Evolutionary conservation across 2,113 vertebrate genomes (phyloP).

Genomic region (Indri indri): DNA sequence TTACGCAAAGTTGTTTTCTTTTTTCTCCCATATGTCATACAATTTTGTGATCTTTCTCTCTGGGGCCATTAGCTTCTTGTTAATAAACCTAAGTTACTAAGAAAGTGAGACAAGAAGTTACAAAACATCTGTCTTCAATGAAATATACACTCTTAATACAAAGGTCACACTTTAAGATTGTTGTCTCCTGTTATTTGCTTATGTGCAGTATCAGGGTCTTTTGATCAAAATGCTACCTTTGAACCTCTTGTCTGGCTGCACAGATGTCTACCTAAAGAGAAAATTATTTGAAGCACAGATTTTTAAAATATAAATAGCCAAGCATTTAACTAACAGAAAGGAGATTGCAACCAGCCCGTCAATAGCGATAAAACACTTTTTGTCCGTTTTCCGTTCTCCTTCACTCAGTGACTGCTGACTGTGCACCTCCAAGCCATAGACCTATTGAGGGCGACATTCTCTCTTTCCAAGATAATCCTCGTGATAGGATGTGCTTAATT

Average conservation of each 20-base stretch:
- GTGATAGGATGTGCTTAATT: not conserved
- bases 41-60: not conserved
- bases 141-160: not conserved
- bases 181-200: not conserved
- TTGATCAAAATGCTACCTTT: slow-evolving; percentile 34
- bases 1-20: not conserved
- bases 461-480: slow-evolving; percentile 17
- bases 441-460: not conserved
- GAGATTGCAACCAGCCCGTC: not conserved
- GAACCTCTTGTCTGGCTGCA: not conserved
- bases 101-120: not conserved
- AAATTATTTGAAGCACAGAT: not conserved
- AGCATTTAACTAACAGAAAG: not conserved
- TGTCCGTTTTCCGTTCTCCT: not conserved
- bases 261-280: slow-evolving; percentile 2
- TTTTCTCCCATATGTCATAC: not conserved
- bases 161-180: not conserved
- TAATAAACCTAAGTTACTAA: slow-evolving; percentile 10
- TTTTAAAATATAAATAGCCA: not conserved
- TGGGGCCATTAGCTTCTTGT: not conserved
- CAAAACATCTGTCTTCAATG: not conserved
- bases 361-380: not conserved
- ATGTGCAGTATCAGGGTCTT: not conserved
- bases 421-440: not conserved
- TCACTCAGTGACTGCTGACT: slow-evolving; percentile 21